Base-by-base conservation (phyloP, 1,140 invertebrate species). In the Drosophila virilis region DNA sequence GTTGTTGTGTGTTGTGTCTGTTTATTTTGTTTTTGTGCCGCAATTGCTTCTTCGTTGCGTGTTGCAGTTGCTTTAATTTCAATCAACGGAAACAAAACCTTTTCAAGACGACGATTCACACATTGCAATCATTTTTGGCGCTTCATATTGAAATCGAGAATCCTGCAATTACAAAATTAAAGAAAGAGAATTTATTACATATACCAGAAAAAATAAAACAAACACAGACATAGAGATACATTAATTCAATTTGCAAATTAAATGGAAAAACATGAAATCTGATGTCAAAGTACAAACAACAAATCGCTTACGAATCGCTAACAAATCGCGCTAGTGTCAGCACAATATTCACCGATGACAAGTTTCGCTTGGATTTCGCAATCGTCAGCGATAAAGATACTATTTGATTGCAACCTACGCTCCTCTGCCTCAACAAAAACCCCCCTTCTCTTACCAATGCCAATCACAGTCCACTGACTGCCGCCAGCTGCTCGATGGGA, bases 61-160 rank as follows among this genome's bases (percentile, higher is more conserved):
- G 61, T 79, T 79, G 54, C 77, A 64, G 73, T 82, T 77, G 76
- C 61, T 79, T 72, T 73, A 78, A 82, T 76, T 65, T 88, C 66
- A 89, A 86, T 86, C 84, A 86, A 86, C 59, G 67, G 68, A 85
- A 86, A 89, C 64, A 88, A 89, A 86, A 79, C 76, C 58, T 82
- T 88, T 86, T 89, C 73, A 86, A 86, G 83, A 86, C 79, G 74
- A 86, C 83, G 77, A 88, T 88, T 77, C 82, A 88, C 69, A 83
- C 83, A 71, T 78, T 83, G 73, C 84, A 74, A 89, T 86, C 83
- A 86, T 89, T 89, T 89, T 89, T 89, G 84, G 80, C 84, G 84
- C 84, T 89, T 89, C 84, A 89, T 89, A 89, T 89, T 89, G 84
- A 89, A 77, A 89, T 80, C 84, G 84, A 89, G 77, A 89, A 90